Percentiles rank a stretch among this genome's conserved stretches.
Evolutionary conservation across 2,888 invertebrate species (phyloP).

Genomic region (Xylota sylvarum): DNA sequence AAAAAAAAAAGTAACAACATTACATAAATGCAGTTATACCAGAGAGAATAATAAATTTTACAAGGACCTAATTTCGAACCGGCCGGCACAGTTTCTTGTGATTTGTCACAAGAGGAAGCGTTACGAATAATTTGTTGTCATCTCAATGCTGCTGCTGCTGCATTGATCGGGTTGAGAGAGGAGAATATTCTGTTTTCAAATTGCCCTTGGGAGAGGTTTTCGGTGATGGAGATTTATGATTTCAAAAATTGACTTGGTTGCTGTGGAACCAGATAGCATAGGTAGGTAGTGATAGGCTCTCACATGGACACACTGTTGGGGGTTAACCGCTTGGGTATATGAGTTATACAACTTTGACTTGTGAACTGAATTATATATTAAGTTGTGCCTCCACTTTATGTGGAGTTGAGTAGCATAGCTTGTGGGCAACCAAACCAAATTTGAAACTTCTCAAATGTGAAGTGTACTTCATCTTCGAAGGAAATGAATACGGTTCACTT

Average conservation of each 20-base stretch:
- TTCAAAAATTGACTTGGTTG: constrained; percentile 15
- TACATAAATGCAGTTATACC: constrained; percentile 12
- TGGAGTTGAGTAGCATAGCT: neutral
- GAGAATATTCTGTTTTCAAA: constrained; percentile 13
- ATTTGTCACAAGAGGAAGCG: constrained; percentile 14
- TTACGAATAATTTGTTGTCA: constrained; percentile 37
- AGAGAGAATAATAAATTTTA: constrained; percentile 37
- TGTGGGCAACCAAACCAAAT: neutral
- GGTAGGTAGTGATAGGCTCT: constrained; percentile 1
- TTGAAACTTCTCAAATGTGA: neutral
- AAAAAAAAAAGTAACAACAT: neutral
- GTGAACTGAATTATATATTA: neutral
- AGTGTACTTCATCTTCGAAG: too few relatives aligned
- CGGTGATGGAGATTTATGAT: constrained; percentile 44
- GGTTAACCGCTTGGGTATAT: constrained; percentile 13
- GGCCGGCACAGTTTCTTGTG: constrained; percentile 3
- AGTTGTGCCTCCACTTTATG: too few relatives aligned
- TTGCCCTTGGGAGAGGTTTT: constrained; percentile 17
- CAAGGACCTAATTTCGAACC: constrained; percentile 25
- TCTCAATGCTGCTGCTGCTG: constrained; percentile 29
- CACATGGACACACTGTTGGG: constrained; percentile 18
- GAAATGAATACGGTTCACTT: too few relatives aligned
- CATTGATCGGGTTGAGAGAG: neutral
- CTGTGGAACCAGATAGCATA: neutral
- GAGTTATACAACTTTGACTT: neutral